Base-by-base conservation (phyloP, 2,113 vertebrate genomes). In the Pseudolaguvia tuberculata region DNA sequence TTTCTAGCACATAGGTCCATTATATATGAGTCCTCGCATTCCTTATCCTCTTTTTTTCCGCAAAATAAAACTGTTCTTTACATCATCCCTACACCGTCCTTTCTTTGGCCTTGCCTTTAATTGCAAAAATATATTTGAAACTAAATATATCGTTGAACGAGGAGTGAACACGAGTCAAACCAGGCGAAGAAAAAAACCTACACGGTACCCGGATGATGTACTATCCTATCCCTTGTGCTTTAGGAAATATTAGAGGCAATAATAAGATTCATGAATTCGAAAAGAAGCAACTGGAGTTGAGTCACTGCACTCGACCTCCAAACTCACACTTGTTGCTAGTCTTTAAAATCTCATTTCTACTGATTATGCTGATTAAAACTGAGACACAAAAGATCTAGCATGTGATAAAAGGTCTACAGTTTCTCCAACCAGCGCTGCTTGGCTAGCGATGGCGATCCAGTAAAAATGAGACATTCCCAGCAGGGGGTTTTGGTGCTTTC, bases 361-460 rank as follows among this genome's bases (percentile, higher is more conserved):
- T 48, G 63, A 82, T 77, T 79, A 62, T 51, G 47, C 72, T 82
- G 76, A 77, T 82, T 81, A 81, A 75, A 81, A 79, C 39, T 8
- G 57, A 45, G 50, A 51, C 50, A 72, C 45, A 9, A 75, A 42
- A 57, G 57, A 65, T 66, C 48, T 58, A 56, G 18, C 1, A 1
- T 31, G 48, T 50, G 31, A 18, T 67, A 35, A 70, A 48, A 70
- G 62, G 73, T 80, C 62, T 61, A 29, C 17, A 57, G 25, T n/a
- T 52, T 53, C 65, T 9, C 31, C 63, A 21, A 31, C 52, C 15
- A n/a, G n/a, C n/a, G 53, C 78, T 70, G 50, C 39, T 74, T 25
- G n/a, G 21, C 58, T 67, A 31, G 48, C 73, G 1, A 27, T 67
- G 50, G 9, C 5, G 53, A 50, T 72, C 23, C 23, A 55, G 18